A percentile compares a stretch with the other conserved stretches of the same genome.
phyloP scores from a whole-genome alignment of 2,888 invertebrate species.

The Thelaira solivaga region DNA sequence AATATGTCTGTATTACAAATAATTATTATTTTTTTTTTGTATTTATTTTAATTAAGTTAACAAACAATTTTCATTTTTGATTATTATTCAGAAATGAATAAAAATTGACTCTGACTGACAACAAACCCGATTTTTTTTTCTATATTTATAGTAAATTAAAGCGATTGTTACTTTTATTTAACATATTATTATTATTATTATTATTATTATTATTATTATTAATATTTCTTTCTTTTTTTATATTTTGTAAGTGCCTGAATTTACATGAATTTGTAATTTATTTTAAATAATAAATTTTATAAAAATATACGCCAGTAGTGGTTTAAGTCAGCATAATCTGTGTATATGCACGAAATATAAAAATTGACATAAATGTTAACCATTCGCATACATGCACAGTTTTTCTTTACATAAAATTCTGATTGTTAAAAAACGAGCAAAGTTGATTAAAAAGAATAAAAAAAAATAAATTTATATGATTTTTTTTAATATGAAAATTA shows the following conservation, averaged over 20 bases:
- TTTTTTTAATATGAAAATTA: too few species aligned
- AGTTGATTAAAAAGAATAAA: neutral
- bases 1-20: too few species aligned
- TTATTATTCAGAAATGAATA: neutral
- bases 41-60: conserved; percentile 1
- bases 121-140: neutral
- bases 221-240: neutral
- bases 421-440: conserved; percentile 38
- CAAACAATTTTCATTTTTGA: conserved; percentile 11
- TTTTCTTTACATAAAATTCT: conserved; percentile 7
- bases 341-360: neutral
- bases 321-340: conserved; percentile 42
- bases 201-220: too few species aligned
- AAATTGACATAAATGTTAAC: conserved; percentile 32
- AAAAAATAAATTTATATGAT: too few species aligned
- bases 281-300: conserved; percentile 49
- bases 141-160: conserved; percentile 42
- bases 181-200: conserved; percentile 25
- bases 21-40: neutral
- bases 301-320: conserved; percentile 56
- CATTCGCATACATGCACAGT: conserved; percentile 24
- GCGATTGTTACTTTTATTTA: conserved; percentile 31
- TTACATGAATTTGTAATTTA: conserved; percentile 45
- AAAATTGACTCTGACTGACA: conserved; percentile 1
- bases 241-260: neutral